A percentile compares a stretch with the other conserved stretches of the same genome.
phyloP scores from a whole-genome alignment of 1,140 invertebrate genomes.

The Cherax destructor region DNA sequence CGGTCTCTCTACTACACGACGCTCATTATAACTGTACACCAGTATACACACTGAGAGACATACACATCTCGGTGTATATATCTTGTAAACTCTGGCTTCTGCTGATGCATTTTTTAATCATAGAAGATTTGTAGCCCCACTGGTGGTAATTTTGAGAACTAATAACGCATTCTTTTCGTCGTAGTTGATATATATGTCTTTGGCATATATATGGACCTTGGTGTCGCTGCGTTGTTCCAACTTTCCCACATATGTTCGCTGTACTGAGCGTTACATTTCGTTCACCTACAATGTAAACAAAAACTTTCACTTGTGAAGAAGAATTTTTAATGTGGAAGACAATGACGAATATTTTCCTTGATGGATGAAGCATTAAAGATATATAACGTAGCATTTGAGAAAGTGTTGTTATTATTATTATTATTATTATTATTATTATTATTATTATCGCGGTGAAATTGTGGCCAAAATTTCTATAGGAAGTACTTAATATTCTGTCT shows the following conservation, averaged over 20 bases:
- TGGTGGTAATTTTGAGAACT: too few species aligned
- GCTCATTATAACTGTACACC: too few species aligned
- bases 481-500: too few species aligned
- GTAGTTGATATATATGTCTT: too few species aligned
- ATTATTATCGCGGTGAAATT: not conserved
- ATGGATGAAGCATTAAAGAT: not conserved
- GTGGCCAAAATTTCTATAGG: not conserved
- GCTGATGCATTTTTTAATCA: too few species aligned
- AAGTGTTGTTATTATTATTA: conserved; percentile 12
- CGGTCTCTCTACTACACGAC: too few species aligned
- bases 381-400: not conserved
- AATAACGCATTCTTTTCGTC: too few species aligned
- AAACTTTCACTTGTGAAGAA: not conserved
- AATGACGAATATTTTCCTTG: not conserved
- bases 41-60: too few species aligned
- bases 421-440: conserved; percentile 33
- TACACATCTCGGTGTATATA: too few species aligned
- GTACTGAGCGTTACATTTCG: not conserved
- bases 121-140: too few species aligned
- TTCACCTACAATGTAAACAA: not conserved
- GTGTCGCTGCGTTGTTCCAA: not conserved
- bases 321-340: not conserved
- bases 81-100: too few species aligned
- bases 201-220: too few species aligned
- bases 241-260: not conserved